Percentiles rank a stretch among this genome's conserved stretches.
Evolutionary conservation across 2,113 vertebrate species (phyloP).

Genomic region (Hemicordylus capensis): DNA sequence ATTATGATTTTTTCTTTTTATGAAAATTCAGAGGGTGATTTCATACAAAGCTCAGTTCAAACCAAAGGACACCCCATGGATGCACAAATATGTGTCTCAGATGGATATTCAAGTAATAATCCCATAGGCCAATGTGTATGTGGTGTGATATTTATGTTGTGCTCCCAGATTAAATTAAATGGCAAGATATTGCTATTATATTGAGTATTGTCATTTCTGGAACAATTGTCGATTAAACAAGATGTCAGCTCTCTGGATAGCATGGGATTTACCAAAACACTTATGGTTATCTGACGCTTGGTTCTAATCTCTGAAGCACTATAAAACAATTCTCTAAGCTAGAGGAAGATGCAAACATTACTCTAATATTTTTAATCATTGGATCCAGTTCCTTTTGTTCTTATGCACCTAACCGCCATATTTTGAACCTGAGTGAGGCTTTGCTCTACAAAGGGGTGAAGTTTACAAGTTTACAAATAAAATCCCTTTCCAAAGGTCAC

Average conservation of each 20-base stretch:
- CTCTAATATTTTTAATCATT: background rate
- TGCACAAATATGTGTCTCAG: background rate
- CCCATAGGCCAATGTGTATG: background rate
- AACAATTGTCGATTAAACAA: background rate
- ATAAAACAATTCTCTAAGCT: background rate
- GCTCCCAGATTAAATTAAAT: background rate
- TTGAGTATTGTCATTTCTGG: background rate
- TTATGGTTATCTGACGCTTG: background rate
- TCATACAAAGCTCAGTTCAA: background rate
- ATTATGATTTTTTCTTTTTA: slow-evolving; percentile 3
- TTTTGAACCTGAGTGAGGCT: background rate
- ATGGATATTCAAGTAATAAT: background rate
- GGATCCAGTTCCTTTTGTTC: background rate
- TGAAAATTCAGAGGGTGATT: slow-evolving; percentile 34
- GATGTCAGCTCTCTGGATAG: background rate
- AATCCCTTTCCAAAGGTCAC: background rate
- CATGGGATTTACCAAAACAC: background rate
- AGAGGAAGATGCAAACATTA: background rate
- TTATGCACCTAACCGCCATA: background rate
- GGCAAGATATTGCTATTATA: background rate
- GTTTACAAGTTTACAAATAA: background rate
- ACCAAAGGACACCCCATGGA: background rate
- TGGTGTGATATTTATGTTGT: background rate
- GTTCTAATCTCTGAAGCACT: background rate
- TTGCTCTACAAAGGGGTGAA: background rate